Evolutionary conservation across 1,140 invertebrate species (phyloP).

Genomic region (Ceratoteleas bidentatus): DNA sequence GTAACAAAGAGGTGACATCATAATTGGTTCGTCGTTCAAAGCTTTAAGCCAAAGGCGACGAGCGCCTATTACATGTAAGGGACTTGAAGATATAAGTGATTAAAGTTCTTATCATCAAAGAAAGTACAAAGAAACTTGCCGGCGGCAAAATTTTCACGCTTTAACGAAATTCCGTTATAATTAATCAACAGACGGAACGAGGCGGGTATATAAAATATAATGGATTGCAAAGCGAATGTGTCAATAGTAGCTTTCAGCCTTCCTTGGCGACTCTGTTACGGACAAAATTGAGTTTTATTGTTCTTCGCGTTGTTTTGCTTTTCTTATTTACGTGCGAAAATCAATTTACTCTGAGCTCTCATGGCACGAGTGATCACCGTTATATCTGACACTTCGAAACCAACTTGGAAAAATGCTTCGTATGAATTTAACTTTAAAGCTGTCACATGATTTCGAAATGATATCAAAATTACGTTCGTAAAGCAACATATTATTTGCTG

Average conservation of each 20-base stretch:
- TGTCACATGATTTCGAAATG: background rate
- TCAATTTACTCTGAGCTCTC: slow-evolving; percentile 21
- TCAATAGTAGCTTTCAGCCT: slow-evolving; percentile 23
- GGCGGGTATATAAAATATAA: slow-evolving; percentile 39
- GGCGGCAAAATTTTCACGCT: slow-evolving; percentile 37
- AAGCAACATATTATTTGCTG: too few species aligned
- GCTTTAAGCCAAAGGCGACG: slow-evolving; percentile 54
- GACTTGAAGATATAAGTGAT: slow-evolving; percentile 63
- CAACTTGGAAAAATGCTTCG: background rate
- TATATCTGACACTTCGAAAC: slow-evolving; percentile 6
- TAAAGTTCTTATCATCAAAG: slow-evolving; percentile 62
- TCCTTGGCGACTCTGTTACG: slow-evolving; percentile 8
- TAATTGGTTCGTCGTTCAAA: slow-evolving; percentile 67
- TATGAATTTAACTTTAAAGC: background rate
- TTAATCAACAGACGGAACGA: slow-evolving; percentile 42
- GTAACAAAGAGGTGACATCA: slow-evolving; percentile 62
- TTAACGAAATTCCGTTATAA: slow-evolving; percentile 48
- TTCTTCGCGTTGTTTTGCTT: slow-evolving; percentile 10
- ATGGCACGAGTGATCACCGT: slow-evolving; percentile 1
- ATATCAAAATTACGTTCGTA: background rate
- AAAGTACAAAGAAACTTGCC: slow-evolving; percentile 59
- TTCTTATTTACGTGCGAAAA: slow-evolving; percentile 21
- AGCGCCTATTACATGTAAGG: slow-evolving; percentile 55
- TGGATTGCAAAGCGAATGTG: slow-evolving; percentile 15
- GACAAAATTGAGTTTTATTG: slow-evolving; percentile 38